phyloP scores from a whole-genome alignment of 1,140 invertebrate species.

The Sycophila sp. region DNA sequence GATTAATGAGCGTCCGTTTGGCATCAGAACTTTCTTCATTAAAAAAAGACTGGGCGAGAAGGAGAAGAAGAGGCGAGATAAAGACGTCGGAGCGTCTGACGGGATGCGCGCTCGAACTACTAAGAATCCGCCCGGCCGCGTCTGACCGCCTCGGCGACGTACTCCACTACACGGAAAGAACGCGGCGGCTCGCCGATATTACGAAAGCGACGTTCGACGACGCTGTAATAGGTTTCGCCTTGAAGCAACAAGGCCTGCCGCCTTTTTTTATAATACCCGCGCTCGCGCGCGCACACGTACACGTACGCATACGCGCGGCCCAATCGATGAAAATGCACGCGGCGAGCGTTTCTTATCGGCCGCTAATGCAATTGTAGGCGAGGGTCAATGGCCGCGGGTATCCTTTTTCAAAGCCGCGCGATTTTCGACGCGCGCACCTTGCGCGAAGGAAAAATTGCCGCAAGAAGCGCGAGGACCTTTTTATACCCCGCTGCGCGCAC shows the following conservation, averaged over 20 bases:
- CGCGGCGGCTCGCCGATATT: not conserved
- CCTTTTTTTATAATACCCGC: slow-evolving; percentile 12
- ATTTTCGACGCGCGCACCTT: not conserved
- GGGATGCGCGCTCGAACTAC: slow-evolving; percentile 11
- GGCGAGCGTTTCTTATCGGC: slow-evolving; percentile 12
- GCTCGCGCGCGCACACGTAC: not conserved
- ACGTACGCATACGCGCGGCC: no score
- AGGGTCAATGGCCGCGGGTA: slow-evolving; percentile 9
- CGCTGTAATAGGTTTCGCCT: slow-evolving; percentile 26
- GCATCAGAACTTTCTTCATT: no score
- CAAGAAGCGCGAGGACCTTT: not conserved
- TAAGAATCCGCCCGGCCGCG: not conserved
- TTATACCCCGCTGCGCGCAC: not conserved
- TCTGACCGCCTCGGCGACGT: not conserved
- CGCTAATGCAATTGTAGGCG: slow-evolving; percentile 3
- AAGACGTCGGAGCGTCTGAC: slow-evolving; percentile 21
- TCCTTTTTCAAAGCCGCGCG: not conserved
- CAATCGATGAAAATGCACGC: slow-evolving; percentile 6
- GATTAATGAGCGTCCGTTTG: no score
- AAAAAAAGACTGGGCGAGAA: no score
- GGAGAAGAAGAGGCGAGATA: no score
- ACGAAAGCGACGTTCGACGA: slow-evolving; percentile 1
- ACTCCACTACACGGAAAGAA: slow-evolving; percentile 13
- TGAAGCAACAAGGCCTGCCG: slow-evolving; percentile 21
- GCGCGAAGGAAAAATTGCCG: not conserved